Conservation (phyloP, 2,113 vertebrate genomes). For the Sinocyclocheilus grahami region DNA sequence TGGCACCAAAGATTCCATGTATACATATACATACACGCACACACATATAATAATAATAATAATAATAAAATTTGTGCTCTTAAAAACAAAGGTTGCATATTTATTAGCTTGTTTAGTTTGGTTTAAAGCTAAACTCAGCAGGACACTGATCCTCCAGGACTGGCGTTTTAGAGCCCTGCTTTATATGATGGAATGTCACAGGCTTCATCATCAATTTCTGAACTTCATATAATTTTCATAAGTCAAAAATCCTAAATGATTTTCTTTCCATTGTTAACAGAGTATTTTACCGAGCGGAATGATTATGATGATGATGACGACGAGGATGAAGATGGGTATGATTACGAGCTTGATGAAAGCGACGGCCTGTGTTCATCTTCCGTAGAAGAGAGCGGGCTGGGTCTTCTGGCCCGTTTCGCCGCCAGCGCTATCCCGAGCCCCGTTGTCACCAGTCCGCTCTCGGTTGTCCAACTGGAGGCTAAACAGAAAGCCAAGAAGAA, state of each 20-base stretch:
- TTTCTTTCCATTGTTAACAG: constrained; percentile 74
- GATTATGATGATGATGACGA: constrained; percentile 68
- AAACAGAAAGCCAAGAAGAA: constrained; percentile 89
- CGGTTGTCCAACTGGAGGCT: constrained; percentile 85
- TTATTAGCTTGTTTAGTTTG: background rate
- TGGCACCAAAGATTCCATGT: too few relatives aligned
- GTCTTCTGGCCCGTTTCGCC: constrained; percentile 90
- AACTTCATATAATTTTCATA: background rate
- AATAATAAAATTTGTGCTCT: background rate
- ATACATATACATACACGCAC: too few relatives aligned
- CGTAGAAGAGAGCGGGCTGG: constrained; percentile 91
- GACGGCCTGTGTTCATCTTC: constrained; percentile 75
- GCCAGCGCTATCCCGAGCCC: constrained; percentile 89
- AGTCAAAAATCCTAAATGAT: constrained; percentile 21
- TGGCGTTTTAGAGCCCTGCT: background rate
- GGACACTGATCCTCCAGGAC: background rate
- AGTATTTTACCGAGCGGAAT: constrained; percentile 80
- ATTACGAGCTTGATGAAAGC: constrained; percentile 72
- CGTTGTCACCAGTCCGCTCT: constrained; percentile 77
- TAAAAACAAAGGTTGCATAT: too few relatives aligned
- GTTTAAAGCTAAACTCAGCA: background rate
- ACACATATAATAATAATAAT: too few relatives aligned
- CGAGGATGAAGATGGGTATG: constrained; percentile 76
- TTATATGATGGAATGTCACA: background rate
- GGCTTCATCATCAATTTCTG: background rate